Evolutionary conservation across 2,888 invertebrate genomes (phyloP).

Genomic region (Nemotelus nigrinus): DNA sequence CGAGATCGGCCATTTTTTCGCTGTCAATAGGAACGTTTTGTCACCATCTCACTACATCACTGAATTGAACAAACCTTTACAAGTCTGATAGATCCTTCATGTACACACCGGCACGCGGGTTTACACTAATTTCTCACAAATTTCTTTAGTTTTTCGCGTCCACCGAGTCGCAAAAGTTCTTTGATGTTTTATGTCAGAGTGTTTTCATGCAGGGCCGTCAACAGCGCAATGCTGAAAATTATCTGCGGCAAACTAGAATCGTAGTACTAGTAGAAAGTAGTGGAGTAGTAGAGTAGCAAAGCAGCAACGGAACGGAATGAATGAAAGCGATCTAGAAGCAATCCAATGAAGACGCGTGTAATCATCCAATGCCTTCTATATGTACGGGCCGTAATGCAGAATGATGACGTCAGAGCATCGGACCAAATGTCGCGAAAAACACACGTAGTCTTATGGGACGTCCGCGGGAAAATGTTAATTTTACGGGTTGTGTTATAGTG

Average conservation of each 20-base stretch:
- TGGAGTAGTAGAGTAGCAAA: too few relatives aligned
- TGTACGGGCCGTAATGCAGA: too few relatives aligned
- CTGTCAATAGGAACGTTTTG: conserved; percentile 40
- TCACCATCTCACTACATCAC: conserved; percentile 27
- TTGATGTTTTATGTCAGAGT: conserved; percentile 50
- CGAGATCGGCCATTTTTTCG: conserved; percentile 63
- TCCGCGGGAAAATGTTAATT: too few relatives aligned
- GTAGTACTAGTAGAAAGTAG: not conserved
- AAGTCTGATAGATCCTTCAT: conserved; percentile 50
- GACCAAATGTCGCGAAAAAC: too few relatives aligned
- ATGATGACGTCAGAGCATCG: too few relatives aligned
- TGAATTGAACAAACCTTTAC: conserved; percentile 49
- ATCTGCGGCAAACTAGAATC: not conserved
- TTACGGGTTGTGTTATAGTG: too few relatives aligned
- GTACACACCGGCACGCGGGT: conserved; percentile 65
- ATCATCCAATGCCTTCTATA: too few relatives aligned
- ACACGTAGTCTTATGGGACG: too few relatives aligned
- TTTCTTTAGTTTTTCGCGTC: conserved; percentile 25
- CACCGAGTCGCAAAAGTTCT: conserved; percentile 36
- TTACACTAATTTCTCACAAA: conserved; percentile 52
- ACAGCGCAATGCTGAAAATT: conserved; percentile 18
- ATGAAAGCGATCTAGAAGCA: too few relatives aligned
- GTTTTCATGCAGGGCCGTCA: conserved; percentile 48
- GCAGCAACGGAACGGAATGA: too few relatives aligned
- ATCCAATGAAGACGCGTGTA: too few relatives aligned